Conservation (phyloP, 2,113 vertebrate genomes). For the Trogon melanurus region DNA sequence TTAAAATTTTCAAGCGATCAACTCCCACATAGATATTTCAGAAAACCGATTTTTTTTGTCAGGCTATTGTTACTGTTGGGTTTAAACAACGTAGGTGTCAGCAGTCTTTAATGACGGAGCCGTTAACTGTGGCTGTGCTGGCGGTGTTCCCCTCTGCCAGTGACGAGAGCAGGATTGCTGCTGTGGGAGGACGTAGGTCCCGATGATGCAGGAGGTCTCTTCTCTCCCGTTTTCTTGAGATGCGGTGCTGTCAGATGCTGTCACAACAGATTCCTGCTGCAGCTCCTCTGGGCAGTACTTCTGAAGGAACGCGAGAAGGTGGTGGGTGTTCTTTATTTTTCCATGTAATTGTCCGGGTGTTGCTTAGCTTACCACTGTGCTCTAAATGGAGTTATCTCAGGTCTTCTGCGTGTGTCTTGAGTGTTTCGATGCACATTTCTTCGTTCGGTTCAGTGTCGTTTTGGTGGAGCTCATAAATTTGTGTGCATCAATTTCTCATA, state of each 20-base stretch:
- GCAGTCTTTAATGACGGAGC: not conserved
- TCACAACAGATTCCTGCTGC: slow-evolving; percentile 40
- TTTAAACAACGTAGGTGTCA: not conserved
- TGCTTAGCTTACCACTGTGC: not conserved
- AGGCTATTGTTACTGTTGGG: not conserved
- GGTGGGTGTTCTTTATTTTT: slow-evolving; percentile 35
- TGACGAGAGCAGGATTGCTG: slow-evolving; percentile 10
- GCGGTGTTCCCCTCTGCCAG: not conserved
- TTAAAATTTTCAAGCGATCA: not conserved
- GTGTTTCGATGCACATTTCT: not conserved
- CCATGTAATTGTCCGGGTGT: not conserved
- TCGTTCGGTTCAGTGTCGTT: not conserved
- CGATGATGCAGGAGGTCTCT: not conserved
- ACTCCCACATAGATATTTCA: not conserved
- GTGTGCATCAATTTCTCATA: not conserved
- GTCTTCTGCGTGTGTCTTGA: not conserved
- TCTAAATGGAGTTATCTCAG: not conserved
- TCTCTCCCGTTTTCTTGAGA: not conserved
- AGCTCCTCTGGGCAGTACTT: not conserved
- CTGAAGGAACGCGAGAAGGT: not conserved
- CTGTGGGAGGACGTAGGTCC: slow-evolving; percentile 29
- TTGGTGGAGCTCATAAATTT: not conserved
- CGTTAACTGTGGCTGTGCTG: not conserved
- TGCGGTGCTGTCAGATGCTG: not conserved
- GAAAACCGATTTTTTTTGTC: not conserved